Evolutionary conservation across 2,797 vertebrate genomes (phyloP).

Genomic region (Karalla daura): DNA sequence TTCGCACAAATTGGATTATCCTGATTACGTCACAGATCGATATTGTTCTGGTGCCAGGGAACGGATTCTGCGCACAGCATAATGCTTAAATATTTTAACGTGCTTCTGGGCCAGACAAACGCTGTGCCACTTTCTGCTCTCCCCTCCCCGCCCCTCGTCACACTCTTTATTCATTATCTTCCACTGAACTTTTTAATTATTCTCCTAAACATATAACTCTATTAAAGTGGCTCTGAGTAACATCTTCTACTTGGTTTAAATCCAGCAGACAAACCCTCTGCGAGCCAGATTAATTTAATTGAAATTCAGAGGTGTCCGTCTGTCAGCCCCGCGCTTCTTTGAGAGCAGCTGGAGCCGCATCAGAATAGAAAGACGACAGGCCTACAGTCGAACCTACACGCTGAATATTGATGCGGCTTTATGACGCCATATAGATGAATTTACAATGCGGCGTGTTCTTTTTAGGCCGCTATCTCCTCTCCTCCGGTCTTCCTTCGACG

Average conservation of each 20-base stretch:
- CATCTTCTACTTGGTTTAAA: slow-evolving; percentile 10
- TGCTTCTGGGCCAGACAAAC: slow-evolving; percentile 12
- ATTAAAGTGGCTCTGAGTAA: neutral
- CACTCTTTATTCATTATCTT: slow-evolving; percentile 4
- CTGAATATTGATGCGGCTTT: neutral
- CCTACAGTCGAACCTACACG: neutral
- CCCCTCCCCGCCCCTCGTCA: neutral
- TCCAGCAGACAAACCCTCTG: slow-evolving; percentile 10
- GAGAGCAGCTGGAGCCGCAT: neutral
- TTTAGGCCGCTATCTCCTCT: slow-evolving; percentile 1
- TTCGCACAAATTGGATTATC: slow-evolving; percentile 29
- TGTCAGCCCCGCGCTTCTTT: slow-evolving; percentile 7
- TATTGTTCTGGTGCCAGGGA: slow-evolving; percentile 32
- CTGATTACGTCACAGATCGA: slow-evolving; percentile 43
- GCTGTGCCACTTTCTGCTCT: neutral
- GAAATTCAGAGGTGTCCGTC: slow-evolving; percentile 34
- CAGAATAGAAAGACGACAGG: neutral
- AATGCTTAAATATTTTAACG: slow-evolving; percentile 31
- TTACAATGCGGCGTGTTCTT: neutral
- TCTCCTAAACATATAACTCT: neutral
- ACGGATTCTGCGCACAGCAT: neutral
- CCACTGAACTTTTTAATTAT: slow-evolving; percentile 4
- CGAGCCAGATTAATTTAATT: slow-evolving; percentile 27
- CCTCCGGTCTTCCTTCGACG: neutral
- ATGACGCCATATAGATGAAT: neutral